Conservation (phyloP, 2,113 vertebrate species). For the Corynorhinus townsendii region DNA sequence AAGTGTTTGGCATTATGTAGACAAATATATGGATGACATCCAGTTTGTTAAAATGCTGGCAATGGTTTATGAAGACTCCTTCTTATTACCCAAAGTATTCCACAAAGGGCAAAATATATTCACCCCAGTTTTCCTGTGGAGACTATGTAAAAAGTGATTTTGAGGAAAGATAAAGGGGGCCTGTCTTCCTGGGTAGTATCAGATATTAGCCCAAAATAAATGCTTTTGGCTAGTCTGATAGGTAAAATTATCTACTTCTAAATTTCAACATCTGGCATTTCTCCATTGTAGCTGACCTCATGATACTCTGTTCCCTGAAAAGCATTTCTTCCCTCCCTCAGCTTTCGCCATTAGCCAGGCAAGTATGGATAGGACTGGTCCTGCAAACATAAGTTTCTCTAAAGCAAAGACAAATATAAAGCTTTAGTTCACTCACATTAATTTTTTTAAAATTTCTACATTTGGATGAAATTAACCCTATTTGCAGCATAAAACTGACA, state of each 20-base stretch:
- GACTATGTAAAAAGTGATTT: conserved; percentile 57
- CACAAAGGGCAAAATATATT: conserved; percentile 53
- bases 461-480: conserved; percentile 70
- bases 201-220: conserved; percentile 60
- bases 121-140: conserved; percentile 38
- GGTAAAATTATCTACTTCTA: conserved; percentile 68
- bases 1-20: conserved; percentile 62
- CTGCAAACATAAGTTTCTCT: conserved; percentile 18
- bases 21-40: conserved; percentile 51
- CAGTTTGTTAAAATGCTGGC: conserved; percentile 43
- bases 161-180: conserved; percentile 54
- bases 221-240: conserved; percentile 59
- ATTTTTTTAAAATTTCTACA: conserved; percentile 64
- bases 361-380: neutral
- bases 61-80: conserved; percentile 45
- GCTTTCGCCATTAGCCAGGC: conserved; percentile 26
- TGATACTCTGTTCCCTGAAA: conserved; percentile 37
- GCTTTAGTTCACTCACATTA: conserved; percentile 50
- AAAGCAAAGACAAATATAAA: conserved; percentile 48
- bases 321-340: conserved; percentile 13
- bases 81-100: conserved; percentile 50
- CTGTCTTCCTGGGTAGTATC: conserved; percentile 66
- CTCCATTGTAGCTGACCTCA: conserved; percentile 63
- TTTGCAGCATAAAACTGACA: conserved; percentile 59
- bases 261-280: conserved; percentile 63